Percentiles rank a stretch among this genome's conserved stretches.
Evolutionary conservation across 1,140 invertebrate genomes (phyloP).

Genomic region (Dreissena polymorpha): DNA sequence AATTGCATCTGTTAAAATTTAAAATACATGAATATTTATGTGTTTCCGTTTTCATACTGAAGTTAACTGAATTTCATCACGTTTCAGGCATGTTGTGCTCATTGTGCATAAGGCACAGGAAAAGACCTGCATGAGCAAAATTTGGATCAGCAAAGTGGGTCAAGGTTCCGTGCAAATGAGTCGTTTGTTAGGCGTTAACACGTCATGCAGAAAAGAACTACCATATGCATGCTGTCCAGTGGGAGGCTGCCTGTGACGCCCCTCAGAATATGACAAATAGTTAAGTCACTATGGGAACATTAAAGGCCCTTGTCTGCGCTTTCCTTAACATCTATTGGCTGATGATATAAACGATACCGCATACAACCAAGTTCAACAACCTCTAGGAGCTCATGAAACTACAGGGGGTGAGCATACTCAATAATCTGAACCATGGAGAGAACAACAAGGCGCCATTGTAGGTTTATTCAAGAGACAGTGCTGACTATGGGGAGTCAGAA

Average conservation of each 20-base stretch:
- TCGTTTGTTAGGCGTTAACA: background rate
- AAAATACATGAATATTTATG: no score
- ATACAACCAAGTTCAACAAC: background rate
- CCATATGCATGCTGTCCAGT: background rate
- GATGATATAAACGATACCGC: background rate
- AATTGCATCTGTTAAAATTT: no score
- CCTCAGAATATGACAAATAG: no score
- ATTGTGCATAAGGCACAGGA: background rate
- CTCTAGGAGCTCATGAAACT: background rate
- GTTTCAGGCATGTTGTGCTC: no score
- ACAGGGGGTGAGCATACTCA: background rate
- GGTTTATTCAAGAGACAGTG: no score
- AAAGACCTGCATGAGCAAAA: no score
- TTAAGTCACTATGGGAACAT: background rate
- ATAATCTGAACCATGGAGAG: no score
- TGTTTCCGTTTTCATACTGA: no score
- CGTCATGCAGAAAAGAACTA: background rate
- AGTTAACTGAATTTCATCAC: no score
- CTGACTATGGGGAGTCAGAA: no score
- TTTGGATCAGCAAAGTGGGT: background rate
- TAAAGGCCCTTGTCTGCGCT: background rate
- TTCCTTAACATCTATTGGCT: background rate
- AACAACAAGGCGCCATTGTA: no score
- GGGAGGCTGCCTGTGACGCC: no score
- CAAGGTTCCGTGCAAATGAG: background rate